Conservation (phyloP, 2,888 invertebrate genomes). For the Blastobasis adustella region DNA sequence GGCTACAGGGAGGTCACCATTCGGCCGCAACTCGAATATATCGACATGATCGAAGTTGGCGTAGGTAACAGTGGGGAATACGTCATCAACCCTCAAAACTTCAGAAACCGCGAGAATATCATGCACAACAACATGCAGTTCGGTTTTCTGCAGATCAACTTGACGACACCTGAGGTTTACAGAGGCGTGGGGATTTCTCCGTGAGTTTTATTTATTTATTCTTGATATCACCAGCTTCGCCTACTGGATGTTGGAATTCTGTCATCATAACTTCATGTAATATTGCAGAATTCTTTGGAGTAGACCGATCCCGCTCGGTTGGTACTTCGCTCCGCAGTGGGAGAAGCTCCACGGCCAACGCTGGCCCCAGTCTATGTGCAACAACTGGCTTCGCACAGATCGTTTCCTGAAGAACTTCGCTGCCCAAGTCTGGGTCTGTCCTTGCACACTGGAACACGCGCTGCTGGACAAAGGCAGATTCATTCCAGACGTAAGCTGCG, state of each 20-base stretch:
- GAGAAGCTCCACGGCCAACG: conserved; percentile 83
- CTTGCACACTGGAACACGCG: conserved; percentile 94
- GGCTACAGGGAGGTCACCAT: conserved; percentile 92
- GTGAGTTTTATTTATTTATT: conserved; percentile 64
- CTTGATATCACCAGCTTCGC: not conserved
- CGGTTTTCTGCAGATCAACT: conserved; percentile 90
- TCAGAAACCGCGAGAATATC: conserved; percentile 79
- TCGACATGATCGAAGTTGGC: conserved; percentile 81
- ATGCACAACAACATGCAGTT: conserved; percentile 85
- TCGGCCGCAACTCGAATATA: conserved; percentile 85
- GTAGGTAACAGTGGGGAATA: conserved; percentile 82
- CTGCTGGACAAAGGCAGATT: conserved; percentile 93
- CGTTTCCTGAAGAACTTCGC: conserved; percentile 89
- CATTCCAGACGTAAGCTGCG: conserved; percentile 92
- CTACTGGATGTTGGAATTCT: not conserved
- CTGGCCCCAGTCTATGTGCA: conserved; percentile 91
- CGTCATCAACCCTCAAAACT: conserved; percentile 83
- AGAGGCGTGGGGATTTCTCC: conserved; percentile 80
- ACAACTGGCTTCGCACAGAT: conserved; percentile 92
- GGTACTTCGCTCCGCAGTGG: conserved; percentile 96
- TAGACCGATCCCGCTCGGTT: conserved; percentile 91
- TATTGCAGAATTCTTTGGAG: conserved; percentile 85
- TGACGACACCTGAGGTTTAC: conserved; percentile 83
- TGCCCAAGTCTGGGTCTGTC: conserved; percentile 88
- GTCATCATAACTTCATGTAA: not conserved